Percentiles rank a stretch among this genome's conserved stretches.
These are phyloP conservation scores for Luffia ferchaultella DNA, from an alignment of 2,888 invertebrate genomes.

Conservation along the genomic window DNA sequence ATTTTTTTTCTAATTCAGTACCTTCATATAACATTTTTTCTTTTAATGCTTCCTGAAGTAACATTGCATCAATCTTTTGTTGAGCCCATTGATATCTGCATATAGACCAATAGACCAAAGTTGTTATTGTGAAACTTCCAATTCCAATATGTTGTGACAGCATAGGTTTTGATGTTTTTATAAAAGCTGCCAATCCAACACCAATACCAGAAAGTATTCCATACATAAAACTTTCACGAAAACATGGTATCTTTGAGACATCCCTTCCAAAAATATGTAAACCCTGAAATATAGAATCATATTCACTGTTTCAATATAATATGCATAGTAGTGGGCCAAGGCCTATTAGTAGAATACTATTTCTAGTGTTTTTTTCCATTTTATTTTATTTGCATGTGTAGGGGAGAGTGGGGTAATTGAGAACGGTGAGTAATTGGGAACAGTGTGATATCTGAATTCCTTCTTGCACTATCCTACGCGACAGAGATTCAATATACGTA, in stretches of 20 bases:
- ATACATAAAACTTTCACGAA: slow-evolving; percentile 78
- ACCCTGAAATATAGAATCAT: slow-evolving; percentile 42
- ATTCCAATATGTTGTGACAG: slow-evolving; percentile 72
- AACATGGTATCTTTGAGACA: slow-evolving; percentile 80
- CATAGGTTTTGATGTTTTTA: slow-evolving; percentile 75
- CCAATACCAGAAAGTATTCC: slow-evolving; percentile 76
- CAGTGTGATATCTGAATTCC: too few species aligned
- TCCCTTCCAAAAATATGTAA: slow-evolving; percentile 75
- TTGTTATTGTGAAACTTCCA: slow-evolving; percentile 70
- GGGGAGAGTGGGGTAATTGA: too few species aligned
- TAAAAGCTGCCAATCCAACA: slow-evolving; percentile 72
- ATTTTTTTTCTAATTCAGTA: slow-evolving; percentile 51
- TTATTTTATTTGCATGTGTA: too few species aligned
- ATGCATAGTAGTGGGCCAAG: background rate
- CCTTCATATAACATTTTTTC: slow-evolving; percentile 71
- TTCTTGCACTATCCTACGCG: too few species aligned
- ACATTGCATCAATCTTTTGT: slow-evolving; percentile 70
- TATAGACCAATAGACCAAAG: slow-evolving; percentile 73
- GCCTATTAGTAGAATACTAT: too few species aligned
- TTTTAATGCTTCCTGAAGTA: slow-evolving; percentile 69
- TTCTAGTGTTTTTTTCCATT: too few species aligned
- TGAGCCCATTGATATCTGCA: slow-evolving; percentile 76
- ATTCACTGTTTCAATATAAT: background rate
- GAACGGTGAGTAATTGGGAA: too few species aligned
- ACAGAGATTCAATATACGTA: too few species aligned